Evolutionary conservation across 1,140 invertebrate species (phyloP).

Genomic region (Hyles euphorbiae): DNA sequence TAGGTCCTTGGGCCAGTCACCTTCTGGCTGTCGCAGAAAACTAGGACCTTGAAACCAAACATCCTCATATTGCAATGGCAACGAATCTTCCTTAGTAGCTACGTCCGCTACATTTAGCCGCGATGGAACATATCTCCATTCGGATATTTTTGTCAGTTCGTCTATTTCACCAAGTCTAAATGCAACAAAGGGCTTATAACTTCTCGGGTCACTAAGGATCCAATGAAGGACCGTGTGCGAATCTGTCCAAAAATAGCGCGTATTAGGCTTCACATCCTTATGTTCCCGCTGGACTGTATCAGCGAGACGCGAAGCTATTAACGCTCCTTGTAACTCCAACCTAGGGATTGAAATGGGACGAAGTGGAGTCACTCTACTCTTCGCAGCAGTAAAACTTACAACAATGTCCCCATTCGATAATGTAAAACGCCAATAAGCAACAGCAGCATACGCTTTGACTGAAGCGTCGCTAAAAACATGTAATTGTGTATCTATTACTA

Average conservation of each 20-base stretch:
- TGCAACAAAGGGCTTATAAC: conserved; percentile 3
- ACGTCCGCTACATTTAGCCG: conserved; percentile 1
- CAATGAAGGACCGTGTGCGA: too few relatives aligned
- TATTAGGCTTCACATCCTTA: background rate
- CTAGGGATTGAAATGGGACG: conserved; percentile 41
- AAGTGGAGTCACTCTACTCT: conserved; percentile 37
- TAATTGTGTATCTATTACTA: conserved; percentile 15
- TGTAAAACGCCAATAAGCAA: conserved; percentile 26
- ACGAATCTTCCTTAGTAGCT: background rate
- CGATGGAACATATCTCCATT: background rate
- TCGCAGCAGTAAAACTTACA: conserved; percentile 23
- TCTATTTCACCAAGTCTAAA: conserved; percentile 4
- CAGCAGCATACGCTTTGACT: conserved; percentile 17
- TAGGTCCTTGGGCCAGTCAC: background rate
- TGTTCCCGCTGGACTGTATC: conserved; percentile 28
- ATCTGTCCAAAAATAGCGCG: too few relatives aligned
- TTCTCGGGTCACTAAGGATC: background rate
- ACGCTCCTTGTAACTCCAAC: conserved; percentile 47
- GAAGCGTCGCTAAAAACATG: conserved; percentile 33
- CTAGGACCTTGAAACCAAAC: conserved; percentile 1
- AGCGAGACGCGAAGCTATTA: conserved; percentile 36
- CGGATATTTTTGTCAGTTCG: background rate
- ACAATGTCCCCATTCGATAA: conserved; percentile 9
- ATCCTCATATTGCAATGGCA: background rate
- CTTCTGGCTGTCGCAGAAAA: background rate